Evolutionary conservation across 35 echinoderm and acorn worm genomes (phyloP).

Genomic region (Ptychodera flava): DNA sequence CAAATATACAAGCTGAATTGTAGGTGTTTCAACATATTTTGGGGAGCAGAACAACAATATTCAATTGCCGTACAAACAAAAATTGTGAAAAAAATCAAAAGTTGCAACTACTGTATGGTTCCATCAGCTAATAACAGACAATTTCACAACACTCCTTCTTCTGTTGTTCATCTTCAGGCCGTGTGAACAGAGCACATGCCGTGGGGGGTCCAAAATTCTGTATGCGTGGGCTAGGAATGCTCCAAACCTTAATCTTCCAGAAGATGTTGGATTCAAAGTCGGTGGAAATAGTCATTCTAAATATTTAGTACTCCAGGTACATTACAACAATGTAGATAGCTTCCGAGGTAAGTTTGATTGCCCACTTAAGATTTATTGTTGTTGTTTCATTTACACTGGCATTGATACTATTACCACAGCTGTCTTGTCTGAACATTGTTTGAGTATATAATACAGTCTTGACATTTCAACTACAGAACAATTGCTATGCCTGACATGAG

Average conservation of each 20-base stretch:
- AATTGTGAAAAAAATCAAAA: too few species aligned
- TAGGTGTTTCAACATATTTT: too few species aligned
- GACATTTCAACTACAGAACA: too few species aligned
- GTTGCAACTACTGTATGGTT: not conserved
- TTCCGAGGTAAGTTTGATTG: slow-evolving; percentile 79
- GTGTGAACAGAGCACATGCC: slow-evolving; percentile 17
- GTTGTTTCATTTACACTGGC: too few species aligned
- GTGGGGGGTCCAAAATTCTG: slow-evolving; percentile 46
- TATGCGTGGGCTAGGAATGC: slow-evolving; percentile 98
- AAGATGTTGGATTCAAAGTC: slow-evolving; percentile 84
- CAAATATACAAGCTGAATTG: not conserved
- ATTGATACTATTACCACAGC: too few species aligned
- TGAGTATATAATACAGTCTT: too few species aligned
- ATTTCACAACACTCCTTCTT: not conserved
- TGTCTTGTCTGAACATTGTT: too few species aligned
- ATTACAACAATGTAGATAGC: slow-evolving; percentile 51
- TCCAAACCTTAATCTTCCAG: slow-evolving; percentile 65
- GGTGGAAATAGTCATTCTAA: slow-evolving; percentile 58
- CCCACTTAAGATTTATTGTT: too few species aligned
- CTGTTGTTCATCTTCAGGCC: not conserved
- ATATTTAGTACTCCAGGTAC: slow-evolving; percentile 80
- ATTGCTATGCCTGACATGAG: too few species aligned
- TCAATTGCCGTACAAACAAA: too few species aligned
- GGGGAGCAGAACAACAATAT: too few species aligned
- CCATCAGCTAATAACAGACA: not conserved